These are phyloP conservation scores for Menura novaehollandiae DNA, from an alignment of 2,113 vertebrate species.

Conservation along the genomic window DNA sequence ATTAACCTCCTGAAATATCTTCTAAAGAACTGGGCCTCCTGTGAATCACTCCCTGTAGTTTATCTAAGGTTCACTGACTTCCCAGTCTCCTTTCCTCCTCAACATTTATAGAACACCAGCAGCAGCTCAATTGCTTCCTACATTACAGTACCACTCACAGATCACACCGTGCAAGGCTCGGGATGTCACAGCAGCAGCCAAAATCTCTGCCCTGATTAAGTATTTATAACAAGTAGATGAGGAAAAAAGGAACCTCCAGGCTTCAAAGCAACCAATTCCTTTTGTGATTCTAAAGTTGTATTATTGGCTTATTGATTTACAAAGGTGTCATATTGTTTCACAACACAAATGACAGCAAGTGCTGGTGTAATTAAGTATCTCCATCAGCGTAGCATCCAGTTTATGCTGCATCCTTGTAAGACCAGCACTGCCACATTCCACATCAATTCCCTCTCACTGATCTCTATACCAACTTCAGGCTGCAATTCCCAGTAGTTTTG, in stretches of 20 bases:
- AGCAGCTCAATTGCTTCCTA: neutral
- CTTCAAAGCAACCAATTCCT: conserved; percentile 17
- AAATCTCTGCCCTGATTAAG: neutral
- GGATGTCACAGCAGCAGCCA: neutral
- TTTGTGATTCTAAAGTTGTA: conserved; percentile 13
- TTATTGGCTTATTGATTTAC: neutral
- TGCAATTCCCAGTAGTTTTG: neutral
- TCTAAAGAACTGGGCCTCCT: neutral
- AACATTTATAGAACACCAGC: neutral
- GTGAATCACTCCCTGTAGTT: neutral
- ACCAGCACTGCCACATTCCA: conserved; percentile 40
- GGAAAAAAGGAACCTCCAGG: neutral
- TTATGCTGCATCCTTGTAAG: neutral
- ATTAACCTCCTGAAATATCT: neutral
- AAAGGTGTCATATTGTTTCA: neutral
- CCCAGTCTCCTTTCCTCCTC: neutral
- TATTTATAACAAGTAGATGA: neutral
- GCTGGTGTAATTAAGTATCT: neutral
- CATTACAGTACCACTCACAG: neutral
- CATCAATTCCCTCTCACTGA: neutral
- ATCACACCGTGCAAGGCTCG: neutral
- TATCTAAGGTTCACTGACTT: neutral
- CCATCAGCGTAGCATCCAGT: neutral
- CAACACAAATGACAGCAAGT: neutral
- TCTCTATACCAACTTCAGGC: neutral